A percentile compares a stretch with the other conserved stretches of the same genome.
Conservation (phyloP, 2,888 invertebrate genomes). For the Tipula confusa region DNA sequence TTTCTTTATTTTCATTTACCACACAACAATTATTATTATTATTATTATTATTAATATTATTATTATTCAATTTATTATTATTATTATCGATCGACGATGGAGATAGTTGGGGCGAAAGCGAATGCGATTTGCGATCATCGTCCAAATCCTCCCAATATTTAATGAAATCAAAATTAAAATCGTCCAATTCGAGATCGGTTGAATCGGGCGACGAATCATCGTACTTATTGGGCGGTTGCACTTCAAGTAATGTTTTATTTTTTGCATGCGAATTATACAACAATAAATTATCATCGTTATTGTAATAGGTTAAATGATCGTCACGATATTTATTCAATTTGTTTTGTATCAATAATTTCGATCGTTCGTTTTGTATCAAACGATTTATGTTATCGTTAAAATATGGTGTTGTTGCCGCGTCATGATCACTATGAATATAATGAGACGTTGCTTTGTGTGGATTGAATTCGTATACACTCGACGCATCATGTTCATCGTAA, state of each 20-base stretch:
- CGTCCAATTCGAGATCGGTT: constrained; percentile 49
- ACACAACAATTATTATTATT: constrained; percentile 40
- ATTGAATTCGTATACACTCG: constrained; percentile 29
- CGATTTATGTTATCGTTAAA: constrained; percentile 46
- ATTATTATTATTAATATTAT: constrained; percentile 46
- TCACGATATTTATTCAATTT: constrained; percentile 43
- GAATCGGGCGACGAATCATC: constrained; percentile 49
- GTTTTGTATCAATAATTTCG: constrained; percentile 46
- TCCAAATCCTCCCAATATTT: constrained; percentile 50
- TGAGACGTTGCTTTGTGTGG: background rate
- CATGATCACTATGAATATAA: constrained; percentile 35
- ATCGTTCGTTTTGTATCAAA: constrained; percentile 47
- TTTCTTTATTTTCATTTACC: background rate
- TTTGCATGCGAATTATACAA: constrained; percentile 36
- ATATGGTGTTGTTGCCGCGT: constrained; percentile 41
- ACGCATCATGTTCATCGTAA: constrained; percentile 28
- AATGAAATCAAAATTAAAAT: constrained; percentile 49
- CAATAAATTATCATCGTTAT: constrained; percentile 32
- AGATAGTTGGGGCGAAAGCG: background rate
- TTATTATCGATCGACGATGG: constrained; percentile 26
- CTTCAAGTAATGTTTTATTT: constrained; percentile 48
- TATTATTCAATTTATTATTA: constrained; percentile 34
- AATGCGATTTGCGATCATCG: constrained; percentile 37
- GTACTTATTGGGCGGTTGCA: constrained; percentile 46
- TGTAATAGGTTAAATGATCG: constrained; percentile 37